Percentiles rank a stretch among this genome's conserved stretches.
These are phyloP conservation scores for Drosophila antonietae DNA, from an alignment of 2,888 invertebrate genomes.

Conservation along the genomic window DNA sequence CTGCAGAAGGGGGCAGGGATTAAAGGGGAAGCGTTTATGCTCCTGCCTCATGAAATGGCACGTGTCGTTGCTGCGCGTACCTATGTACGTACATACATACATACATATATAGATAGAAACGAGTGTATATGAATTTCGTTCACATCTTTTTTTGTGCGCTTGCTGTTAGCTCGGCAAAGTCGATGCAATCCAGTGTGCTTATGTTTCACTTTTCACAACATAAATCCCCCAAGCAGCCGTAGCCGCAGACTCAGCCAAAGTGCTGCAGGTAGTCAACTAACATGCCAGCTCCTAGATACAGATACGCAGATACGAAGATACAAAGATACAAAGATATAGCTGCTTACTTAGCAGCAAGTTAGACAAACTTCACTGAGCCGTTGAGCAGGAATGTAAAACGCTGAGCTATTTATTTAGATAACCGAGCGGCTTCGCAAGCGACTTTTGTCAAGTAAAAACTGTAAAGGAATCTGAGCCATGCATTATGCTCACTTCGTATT, in stretches of 20 bases:
- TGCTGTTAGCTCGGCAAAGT: slow-evolving; percentile 53
- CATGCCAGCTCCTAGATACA: slow-evolving; percentile 29
- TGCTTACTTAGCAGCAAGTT: slow-evolving; percentile 48
- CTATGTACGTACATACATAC: background rate
- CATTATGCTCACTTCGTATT: slow-evolving; percentile 69
- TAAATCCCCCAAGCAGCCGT: slow-evolving; percentile 68
- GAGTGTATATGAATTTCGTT: slow-evolving; percentile 22
- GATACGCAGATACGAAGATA: slow-evolving; percentile 28
- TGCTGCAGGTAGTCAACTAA: slow-evolving; percentile 32
- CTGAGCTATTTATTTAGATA: slow-evolving; percentile 78
- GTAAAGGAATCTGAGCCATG: slow-evolving; percentile 64
- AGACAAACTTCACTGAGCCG: slow-evolving; percentile 62
- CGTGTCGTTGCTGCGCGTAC: slow-evolving; percentile 62
- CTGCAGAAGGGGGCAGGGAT: slow-evolving; percentile 8
- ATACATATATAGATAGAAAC: slow-evolving; percentile 19
- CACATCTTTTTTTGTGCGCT: slow-evolving; percentile 32
- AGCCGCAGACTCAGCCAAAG: slow-evolving; percentile 57
- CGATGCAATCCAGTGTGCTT: slow-evolving; percentile 76
- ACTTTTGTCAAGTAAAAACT: slow-evolving; percentile 41
- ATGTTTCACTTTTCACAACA: slow-evolving; percentile 80
- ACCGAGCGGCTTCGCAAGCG: slow-evolving; percentile 34
- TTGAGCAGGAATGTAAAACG: slow-evolving; percentile 50
- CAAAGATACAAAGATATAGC: slow-evolving; percentile 28
- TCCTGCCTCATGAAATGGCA: slow-evolving; percentile 69
- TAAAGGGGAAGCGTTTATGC: slow-evolving; percentile 54